Conservation (phyloP, 2,797 vertebrate genomes). For the Galago senegalensis region DNA sequence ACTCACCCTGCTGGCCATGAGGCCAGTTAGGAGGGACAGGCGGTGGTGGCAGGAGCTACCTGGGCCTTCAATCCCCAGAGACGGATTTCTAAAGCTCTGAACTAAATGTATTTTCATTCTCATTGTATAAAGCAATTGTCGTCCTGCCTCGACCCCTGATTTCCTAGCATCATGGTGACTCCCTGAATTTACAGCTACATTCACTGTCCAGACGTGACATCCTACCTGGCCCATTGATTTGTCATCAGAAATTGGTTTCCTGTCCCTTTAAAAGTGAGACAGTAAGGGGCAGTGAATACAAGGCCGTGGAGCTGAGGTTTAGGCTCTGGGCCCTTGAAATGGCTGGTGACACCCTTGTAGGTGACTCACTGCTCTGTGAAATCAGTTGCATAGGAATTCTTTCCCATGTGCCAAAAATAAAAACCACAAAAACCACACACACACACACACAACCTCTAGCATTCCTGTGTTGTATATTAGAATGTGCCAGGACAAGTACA, state of each 20-base stretch:
- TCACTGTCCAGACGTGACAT: constrained; percentile 72
- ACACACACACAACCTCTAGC: background rate
- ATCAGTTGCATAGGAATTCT: constrained; percentile 59
- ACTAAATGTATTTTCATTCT: background rate
- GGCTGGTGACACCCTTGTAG: constrained; percentile 49
- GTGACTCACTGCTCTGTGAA: constrained; percentile 51
- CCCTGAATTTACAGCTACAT: constrained; percentile 60
- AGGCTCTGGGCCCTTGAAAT: constrained; percentile 72
- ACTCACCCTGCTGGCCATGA: background rate
- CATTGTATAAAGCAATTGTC: background rate
- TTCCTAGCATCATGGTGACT: constrained; percentile 38
- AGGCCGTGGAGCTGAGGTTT: constrained; percentile 83
- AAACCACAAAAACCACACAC: background rate
- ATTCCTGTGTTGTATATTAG: background rate
- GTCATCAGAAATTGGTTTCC: constrained; percentile 89
- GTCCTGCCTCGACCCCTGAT: constrained; percentile 18
- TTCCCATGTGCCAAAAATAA: background rate
- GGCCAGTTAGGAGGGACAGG: background rate
- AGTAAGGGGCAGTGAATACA: constrained; percentile 90
- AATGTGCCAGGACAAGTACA: background rate
- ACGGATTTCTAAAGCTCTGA: fast-evolving
- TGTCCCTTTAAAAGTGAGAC: constrained; percentile 90
- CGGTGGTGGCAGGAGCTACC: background rate
- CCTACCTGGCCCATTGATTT: constrained; percentile 86
- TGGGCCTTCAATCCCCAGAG: background rate